phyloP scores from a whole-genome alignment of 2,888 invertebrate genomes.

The Apomyelois bistriatella region DNA sequence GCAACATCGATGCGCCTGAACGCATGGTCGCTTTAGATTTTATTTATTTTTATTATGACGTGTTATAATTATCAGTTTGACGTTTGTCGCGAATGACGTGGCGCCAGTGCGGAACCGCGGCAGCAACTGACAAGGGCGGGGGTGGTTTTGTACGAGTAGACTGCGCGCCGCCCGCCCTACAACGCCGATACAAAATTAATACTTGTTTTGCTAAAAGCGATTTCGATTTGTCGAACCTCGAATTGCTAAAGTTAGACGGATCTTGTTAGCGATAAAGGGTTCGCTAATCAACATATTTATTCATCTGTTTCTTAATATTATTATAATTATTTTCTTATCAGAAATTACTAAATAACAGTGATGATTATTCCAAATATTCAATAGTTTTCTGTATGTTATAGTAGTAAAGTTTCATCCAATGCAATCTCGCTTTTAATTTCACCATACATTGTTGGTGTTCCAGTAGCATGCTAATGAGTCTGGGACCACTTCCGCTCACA shows the following conservation, averaged over 20 bases:
- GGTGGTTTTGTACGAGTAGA: conserved; percentile 37
- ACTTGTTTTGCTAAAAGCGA: conserved; percentile 78
- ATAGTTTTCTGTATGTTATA: too few species aligned
- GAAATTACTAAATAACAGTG: too few species aligned
- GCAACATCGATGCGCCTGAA: background rate
- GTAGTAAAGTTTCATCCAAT: too few species aligned
- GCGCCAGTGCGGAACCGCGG: conserved; percentile 51
- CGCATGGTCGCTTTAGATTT: background rate
- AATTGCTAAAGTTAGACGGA: conserved; percentile 74
- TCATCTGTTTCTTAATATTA: background rate
- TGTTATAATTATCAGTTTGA: conserved; percentile 46
- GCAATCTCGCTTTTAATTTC: background rate
- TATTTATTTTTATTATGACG: conserved; percentile 26
- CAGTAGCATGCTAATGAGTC: conserved; percentile 8
- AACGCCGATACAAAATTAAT: conserved; percentile 77
- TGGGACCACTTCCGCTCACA: background rate
- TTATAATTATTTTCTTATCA: background rate
- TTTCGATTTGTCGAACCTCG: conserved; percentile 76
- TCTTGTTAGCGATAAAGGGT: conserved; percentile 77
- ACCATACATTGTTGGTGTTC: background rate
- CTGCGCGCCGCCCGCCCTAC: conserved; percentile 63
- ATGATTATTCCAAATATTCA: too few species aligned
- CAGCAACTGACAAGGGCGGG: conserved; percentile 66
- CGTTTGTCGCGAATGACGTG: conserved; percentile 41
- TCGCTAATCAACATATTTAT: conserved; percentile 53